Evolutionary conservation across 37 sponge, comb jelly and placozoan genomes (phyloP), one percentile per base, ranked within the genome.

Genomic region (Cladorhizidae sp.): DNA sequence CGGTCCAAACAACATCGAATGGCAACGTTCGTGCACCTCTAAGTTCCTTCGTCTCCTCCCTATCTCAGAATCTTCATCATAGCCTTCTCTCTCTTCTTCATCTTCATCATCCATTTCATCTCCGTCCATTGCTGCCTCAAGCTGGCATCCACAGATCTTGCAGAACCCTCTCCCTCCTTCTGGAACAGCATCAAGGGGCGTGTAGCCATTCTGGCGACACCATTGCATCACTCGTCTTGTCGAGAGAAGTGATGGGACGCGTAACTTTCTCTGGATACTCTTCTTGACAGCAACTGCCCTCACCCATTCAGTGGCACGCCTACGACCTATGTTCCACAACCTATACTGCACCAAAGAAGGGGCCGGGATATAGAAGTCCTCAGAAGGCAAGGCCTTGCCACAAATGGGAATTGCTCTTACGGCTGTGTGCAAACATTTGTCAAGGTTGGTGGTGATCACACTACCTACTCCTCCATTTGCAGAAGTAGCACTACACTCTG

Each of bases 161-260:
- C 92, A 92, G 67, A 83, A 87, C 0, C 80, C 73, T 11, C 58
- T 28, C 8, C 64, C 56, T 71, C 37, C 29, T 20, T 61, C 36
- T 31, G 55, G 25, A 6, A 50, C 49, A 14, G 77, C 59, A 7
- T 78, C 77, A n/a, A 78, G 69, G 1, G 89, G 89, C n/a, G 95
- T 94, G 80, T 91, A 85, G 14, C 95, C 95, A 49, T 87, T 67
- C 50, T 73, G 69, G n/a, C 95, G 69, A 88, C 95, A 94, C 95
- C 95, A 94, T 26, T 68, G 37, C 70, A 91, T 50, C 77, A 94
- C 65, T 62, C 68, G 77, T 40, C 77, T 85, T 6, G 85, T 85
- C 1, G 78, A 80, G 33, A 86, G 51, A 0, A 72, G 38, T 18
- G 64, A 64, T 0, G 41, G 43, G 20, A 70, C 43, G 26, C 39